phyloP scores from a whole-genome alignment of 2,113 vertebrate genomes.

The Maccullochella peelii region DNA sequence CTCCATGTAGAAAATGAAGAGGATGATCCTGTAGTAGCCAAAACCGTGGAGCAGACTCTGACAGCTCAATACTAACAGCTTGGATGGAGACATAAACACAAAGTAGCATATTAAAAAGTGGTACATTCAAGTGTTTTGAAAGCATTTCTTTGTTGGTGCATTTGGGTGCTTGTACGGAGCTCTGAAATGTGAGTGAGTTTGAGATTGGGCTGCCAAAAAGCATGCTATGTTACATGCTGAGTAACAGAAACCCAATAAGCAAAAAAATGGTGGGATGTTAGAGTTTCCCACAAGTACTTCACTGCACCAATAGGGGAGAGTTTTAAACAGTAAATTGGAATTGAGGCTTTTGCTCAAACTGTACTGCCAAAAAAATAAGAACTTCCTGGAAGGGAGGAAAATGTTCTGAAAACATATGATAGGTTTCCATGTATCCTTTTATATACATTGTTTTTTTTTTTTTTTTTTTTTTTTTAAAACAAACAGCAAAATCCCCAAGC shows the following conservation, averaged over 20 bases:
- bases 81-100: slow-evolving; percentile 32
- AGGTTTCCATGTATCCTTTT: background rate
- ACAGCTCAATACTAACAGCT: slow-evolving; percentile 90
- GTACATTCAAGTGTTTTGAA: background rate
- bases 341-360: background rate
- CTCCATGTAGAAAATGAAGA: slow-evolving; percentile 90
- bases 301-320: background rate
- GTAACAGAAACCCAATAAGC: background rate
- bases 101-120: background rate
- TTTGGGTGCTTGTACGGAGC: slow-evolving; percentile 1
- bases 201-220: background rate
- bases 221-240: background rate
- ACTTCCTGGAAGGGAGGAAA: background rate
- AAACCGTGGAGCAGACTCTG: slow-evolving; percentile 83
- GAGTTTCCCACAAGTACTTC: background rate
- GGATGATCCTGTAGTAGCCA: slow-evolving; percentile 92
- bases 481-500: too few relatives aligned
- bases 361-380: background rate
- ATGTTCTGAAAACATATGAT: too few relatives aligned
- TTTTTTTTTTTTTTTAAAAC: too few relatives aligned
- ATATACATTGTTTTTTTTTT: too few relatives aligned
- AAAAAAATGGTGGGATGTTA: background rate
- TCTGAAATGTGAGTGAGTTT: slow-evolving; percentile 3
- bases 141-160: background rate
- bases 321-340: background rate